These are phyloP conservation scores for Deroplatys truncata DNA, from an alignment of 2,888 invertebrate species.

Conservation along the genomic window DNA sequence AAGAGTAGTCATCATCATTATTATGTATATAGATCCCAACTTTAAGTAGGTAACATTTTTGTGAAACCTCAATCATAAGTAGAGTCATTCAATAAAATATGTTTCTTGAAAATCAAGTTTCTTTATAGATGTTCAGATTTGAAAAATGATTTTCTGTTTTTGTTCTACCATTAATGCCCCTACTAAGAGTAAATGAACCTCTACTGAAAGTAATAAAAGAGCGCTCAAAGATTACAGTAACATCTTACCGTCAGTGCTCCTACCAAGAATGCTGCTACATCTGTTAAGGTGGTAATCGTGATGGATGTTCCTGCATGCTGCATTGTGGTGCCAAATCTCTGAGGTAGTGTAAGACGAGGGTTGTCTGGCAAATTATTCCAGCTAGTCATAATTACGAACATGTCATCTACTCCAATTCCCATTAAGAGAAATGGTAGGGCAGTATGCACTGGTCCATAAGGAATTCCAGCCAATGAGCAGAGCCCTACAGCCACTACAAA, in stretches of 20 bases:
- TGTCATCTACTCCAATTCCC: slow-evolving; percentile 77
- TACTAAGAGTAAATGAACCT: no score
- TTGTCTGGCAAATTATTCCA: slow-evolving; percentile 61
- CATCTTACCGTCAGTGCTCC: slow-evolving; percentile 66
- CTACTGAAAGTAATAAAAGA: no score
- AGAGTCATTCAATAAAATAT: no score
- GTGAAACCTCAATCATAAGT: no score
- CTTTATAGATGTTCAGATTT: no score
- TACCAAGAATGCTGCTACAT: slow-evolving; percentile 73
- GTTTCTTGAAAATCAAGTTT: no score
- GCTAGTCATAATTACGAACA: slow-evolving; percentile 79
- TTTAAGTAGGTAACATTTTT: no score
- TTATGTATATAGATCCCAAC: no score
- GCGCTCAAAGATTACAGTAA: no score
- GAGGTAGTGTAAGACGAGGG: slow-evolving; percentile 51
- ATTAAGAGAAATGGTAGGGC: slow-evolving; percentile 76
- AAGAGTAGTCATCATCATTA: no score
- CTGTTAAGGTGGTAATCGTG: slow-evolving; percentile 77
- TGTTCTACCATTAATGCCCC: no score
- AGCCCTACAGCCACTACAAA: slow-evolving; percentile 67
- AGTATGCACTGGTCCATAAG: slow-evolving; percentile 78
- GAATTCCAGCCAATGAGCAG: slow-evolving; percentile 65
- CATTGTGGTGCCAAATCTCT: slow-evolving; percentile 64
- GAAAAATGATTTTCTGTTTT: no score
- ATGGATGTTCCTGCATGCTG: slow-evolving; percentile 81